These are phyloP conservation scores for Epinephelus coioides DNA, from an alignment of 2,797 vertebrate genomes.

Conservation along the genomic window DNA sequence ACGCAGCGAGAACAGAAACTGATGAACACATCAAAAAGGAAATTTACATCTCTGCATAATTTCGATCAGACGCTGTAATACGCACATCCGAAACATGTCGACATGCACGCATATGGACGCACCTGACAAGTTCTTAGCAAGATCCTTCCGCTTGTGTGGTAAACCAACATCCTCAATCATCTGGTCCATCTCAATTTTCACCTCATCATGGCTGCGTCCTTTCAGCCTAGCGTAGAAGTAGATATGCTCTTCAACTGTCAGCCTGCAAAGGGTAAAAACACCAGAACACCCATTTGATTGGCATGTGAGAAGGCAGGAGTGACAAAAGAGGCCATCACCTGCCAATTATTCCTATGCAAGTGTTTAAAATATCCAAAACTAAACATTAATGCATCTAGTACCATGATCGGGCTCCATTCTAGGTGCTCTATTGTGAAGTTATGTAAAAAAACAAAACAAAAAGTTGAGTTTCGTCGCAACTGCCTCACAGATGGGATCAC, in stretches of 20 bases:
- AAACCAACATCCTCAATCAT: conserved; percentile 95
- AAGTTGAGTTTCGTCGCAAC: neutral
- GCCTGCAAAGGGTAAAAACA: conserved; percentile 78
- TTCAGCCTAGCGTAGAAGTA: conserved; percentile 97
- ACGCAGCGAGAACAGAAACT: neutral
- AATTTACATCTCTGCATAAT: conserved; percentile 46
- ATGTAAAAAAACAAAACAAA: neutral
- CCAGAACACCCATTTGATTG: neutral
- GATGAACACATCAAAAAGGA: conserved; percentile 9
- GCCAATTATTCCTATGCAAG: conserved; percentile 2
- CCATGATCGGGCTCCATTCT: neutral
- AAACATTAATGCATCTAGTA: neutral
- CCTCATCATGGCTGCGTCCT: conserved; percentile 88
- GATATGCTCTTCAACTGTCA: conserved; percentile 98
- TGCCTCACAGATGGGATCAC: conserved; percentile 11
- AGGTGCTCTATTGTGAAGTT: neutral
- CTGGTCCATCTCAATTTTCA: conserved; percentile 93
- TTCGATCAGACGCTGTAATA: conserved; percentile 5
- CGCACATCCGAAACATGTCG: conserved; percentile 13
- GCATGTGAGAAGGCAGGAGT: neutral
- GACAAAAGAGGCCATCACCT: conserved; percentile 13
- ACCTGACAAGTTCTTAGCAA: conserved; percentile 96
- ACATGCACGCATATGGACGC: conserved; percentile 18
- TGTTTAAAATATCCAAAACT: conserved; percentile 2
- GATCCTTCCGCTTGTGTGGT: conserved; percentile 93